These are phyloP conservation scores for Sporophila hypoxantha DNA, from an alignment of 2,113 vertebrate species.

Conservation along the genomic window DNA sequence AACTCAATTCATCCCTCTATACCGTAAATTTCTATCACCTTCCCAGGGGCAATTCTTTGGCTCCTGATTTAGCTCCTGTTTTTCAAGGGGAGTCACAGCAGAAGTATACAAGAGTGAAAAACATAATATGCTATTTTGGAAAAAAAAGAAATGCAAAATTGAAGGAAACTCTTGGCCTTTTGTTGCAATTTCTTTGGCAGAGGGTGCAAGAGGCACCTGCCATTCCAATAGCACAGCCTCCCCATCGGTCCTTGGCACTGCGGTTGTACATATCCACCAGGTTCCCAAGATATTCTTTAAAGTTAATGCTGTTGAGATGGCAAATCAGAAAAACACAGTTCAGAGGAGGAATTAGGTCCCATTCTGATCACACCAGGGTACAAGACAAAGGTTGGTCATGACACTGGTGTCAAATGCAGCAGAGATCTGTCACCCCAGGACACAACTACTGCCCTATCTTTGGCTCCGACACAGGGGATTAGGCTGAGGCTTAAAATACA, in stretches of 20 bases:
- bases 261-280: neutral
- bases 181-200: neutral
- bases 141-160: neutral
- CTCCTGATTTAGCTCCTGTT: neutral
- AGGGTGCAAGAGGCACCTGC: neutral
- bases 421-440: neutral
- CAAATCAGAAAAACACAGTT: neutral
- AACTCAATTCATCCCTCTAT: neutral
- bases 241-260: neutral
- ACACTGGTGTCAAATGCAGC: neutral
- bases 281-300: neutral
- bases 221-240: neutral
- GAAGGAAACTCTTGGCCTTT: neutral
- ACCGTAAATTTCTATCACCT: neutral
- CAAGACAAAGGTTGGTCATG: neutral
- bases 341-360: neutral
- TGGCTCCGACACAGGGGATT: neutral
- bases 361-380: neutral
- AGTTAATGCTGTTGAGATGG: neutral
- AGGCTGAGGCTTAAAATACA: neutral
- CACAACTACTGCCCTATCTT: neutral
- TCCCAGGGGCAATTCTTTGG: neutral
- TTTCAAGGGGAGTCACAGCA: neutral
- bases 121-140: neutral
- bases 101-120: neutral